Base-by-base conservation (phyloP, 1,140 invertebrate species). In the Zaprionus nigranus region DNA sequence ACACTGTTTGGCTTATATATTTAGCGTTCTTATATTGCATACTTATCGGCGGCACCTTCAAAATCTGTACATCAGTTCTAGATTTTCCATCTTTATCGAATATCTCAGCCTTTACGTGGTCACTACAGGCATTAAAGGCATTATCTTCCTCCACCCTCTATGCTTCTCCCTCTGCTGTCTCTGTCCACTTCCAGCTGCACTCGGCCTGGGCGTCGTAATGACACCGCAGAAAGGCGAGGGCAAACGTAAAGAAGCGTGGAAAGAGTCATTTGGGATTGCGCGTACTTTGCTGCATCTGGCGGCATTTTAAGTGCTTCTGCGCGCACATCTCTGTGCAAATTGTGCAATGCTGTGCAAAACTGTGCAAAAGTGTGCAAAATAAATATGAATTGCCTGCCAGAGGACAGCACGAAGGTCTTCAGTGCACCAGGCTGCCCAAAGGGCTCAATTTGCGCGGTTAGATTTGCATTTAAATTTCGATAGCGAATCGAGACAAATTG, bases 401-500 rank as follows among this genome's bases (percentile, higher is more conserved):
- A 49, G 46, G 28, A 7, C 17, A n/a, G 57, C 49, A 13, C 13
- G 12, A 26, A 54, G 15, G 20, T 62, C 71, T 67, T 62, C 69
- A 70, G 24, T 17, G 20, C 20, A 40, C 15, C 9, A 34, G 30
- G 30, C 30, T 34, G 30, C 30, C 67, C 26, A 26, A 5, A 46
- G 61, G 67, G 73, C 15, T 59, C 73, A 75, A 75, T 75, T 75
- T 75, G 66, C 22, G n/a, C 22, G 20, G 38, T 26, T 46, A 38
- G 51, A 69, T 61, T 69, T 75, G 72, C 72, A 75, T 75, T 40
- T 28, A n/a, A 57, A 70, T 62, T 78, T 74, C 30, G 59, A 73
- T 58, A 30, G 30, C n/a, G 28, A 63, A 64, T 36, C 46, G 24
- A 28, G 11, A 4, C 56, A 82, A 88, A 78, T 81, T 88, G 69